Conservation (phyloP, 2,797 vertebrate genomes). For the Microctenopoma steveboyesi region DNA sequence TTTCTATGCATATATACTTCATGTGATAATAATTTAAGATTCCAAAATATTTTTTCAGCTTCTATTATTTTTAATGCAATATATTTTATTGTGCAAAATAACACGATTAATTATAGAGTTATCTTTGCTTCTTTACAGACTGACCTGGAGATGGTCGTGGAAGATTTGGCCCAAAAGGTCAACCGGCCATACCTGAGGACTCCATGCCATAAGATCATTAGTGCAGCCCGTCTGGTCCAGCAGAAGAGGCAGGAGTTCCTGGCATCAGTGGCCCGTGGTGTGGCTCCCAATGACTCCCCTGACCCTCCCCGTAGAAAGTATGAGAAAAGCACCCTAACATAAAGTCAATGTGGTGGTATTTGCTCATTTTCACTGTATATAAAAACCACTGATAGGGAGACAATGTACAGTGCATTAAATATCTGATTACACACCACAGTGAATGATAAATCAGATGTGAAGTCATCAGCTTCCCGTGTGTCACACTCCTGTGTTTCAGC, state of each 20-base stretch:
- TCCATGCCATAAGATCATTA: slow-evolving; percentile 96
- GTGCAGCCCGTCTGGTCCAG: slow-evolving; percentile 95
- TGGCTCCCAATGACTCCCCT: slow-evolving; percentile 97
- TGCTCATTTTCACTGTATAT: neutral
- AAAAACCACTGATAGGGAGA: neutral
- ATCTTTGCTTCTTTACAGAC: slow-evolving; percentile 82
- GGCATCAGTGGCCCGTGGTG: slow-evolving; percentile 95
- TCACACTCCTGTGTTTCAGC: slow-evolving; percentile 75
- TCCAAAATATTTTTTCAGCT: neutral
- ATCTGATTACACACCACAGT: neutral
- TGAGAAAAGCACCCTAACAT: neutral
- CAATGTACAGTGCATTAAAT: neutral
- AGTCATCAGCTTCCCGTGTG: neutral
- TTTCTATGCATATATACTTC: too few relatives aligned
- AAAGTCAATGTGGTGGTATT: neutral
- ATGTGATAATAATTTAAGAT: neutral
- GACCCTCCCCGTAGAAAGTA: slow-evolving; percentile 95
- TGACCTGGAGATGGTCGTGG: slow-evolving; percentile 98
- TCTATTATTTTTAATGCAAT: too few relatives aligned
- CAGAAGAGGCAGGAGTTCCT: slow-evolving; percentile 98
- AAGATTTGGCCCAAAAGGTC: slow-evolving; percentile 98
- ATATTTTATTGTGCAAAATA: too few relatives aligned
- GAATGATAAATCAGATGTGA: neutral
- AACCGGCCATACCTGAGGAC: slow-evolving; percentile 98
- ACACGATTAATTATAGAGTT: neutral